Evolutionary conservation across 1,140 invertebrate species (phyloP).

Genomic region (Ylistrum balloti): DNA sequence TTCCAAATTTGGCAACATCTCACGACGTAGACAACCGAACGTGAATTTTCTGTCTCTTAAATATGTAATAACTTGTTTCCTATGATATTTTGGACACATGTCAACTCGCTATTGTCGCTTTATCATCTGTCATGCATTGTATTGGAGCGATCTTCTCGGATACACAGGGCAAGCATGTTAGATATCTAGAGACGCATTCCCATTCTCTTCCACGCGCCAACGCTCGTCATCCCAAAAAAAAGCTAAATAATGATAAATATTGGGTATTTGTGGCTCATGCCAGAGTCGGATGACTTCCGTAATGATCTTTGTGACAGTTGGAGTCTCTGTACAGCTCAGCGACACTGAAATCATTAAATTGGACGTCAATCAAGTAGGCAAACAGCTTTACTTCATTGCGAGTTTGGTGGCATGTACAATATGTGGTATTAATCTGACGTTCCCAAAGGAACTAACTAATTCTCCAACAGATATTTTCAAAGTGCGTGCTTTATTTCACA

Average conservation of each 20-base stretch:
- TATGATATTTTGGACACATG: background rate
- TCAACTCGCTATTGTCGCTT: background rate
- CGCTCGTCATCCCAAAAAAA: background rate
- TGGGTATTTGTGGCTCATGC: background rate
- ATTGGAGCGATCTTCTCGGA: background rate
- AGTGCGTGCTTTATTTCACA: too few species aligned
- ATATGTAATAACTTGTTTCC: background rate
- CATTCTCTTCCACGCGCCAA: background rate
- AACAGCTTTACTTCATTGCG: background rate
- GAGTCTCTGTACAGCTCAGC: background rate
- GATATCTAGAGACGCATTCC: background rate
- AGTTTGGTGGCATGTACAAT: background rate
- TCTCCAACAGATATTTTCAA: too few species aligned
- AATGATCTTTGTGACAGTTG: background rate
- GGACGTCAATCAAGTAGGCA: background rate
- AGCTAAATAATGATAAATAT: conserved; percentile 35
- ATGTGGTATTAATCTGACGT: background rate
- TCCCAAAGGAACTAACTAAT: background rate
- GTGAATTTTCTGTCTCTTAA: background rate
- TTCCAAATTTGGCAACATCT: background rate
- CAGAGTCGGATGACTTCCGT: conserved; percentile 1
- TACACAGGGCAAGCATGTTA: background rate
- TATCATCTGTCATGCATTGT: background rate
- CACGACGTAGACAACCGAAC: background rate
- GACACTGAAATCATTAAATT: conserved; percentile 2